Base-by-base conservation (phyloP, 2,113 vertebrate genomes). In the Mystacornis crossleyi region DNA sequence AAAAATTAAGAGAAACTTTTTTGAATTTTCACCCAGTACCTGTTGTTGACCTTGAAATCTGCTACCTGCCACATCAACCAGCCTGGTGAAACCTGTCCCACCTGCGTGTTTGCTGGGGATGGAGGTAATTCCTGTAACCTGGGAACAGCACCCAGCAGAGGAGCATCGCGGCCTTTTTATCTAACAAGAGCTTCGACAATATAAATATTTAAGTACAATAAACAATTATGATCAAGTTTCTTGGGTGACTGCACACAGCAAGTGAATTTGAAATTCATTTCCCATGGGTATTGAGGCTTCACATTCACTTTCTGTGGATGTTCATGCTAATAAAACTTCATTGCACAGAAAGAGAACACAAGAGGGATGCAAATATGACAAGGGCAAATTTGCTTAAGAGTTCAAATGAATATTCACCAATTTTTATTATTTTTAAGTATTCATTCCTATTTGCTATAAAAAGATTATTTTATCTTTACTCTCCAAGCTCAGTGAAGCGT, bases 141-240 rank as follows among this genome's bases (percentile, higher is more conserved):
- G 38, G 84, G 60, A 62, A 19, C 72, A 84, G 61, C 75, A 28
- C 50, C 81, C 13, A 5, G 33, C 57, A 53, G 48, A 14, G 14
- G 45, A 81, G 48, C 71, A 42, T 12, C 31, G 20, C 2, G 0
- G 82, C 60, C 48, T 47, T 70, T 75, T 65, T 61, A 55, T 38
- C 72, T 78, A 26, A 34, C 43, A 15, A 86, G 36, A 25, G 31
- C 88, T 90, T 36, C 92, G 34, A 36, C 92, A 94, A 90, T 94
- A 96, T 94, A 95, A 96, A 96, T 94, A 95, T 95, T 95, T 90
- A 94, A 96, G 88, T 75, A 93, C 81, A 93, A 97, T 92, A 95
- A 97, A 96, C 96, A 97, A 96, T 96, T 95, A 94, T 60, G 92
- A 95, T 90, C 90, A 61, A 90, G 90, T 94, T 96, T 95, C 90